These are phyloP conservation scores for Leuciscus waleckii DNA, from an alignment of 2,797 vertebrate genomes.

Conservation along the genomic window DNA sequence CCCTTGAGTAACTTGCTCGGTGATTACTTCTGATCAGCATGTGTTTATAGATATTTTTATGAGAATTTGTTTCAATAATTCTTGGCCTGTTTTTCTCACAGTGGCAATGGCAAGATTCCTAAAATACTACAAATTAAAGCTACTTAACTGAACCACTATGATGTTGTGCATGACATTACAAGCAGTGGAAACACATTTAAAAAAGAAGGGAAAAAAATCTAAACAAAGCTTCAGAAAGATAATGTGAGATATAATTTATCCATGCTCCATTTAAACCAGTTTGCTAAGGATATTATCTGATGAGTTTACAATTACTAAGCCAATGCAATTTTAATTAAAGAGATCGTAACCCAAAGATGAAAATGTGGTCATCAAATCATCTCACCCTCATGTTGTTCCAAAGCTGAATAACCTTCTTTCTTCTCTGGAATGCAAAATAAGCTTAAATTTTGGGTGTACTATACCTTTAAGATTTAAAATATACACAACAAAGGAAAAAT, in stretches of 20 bases:
- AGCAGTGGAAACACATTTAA: not conserved
- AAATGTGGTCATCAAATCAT: not conserved
- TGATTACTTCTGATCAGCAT: conserved; percentile 16
- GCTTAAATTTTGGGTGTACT: no score
- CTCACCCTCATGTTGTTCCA: not conserved
- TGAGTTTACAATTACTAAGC: conserved; percentile 30
- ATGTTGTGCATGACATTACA: not conserved
- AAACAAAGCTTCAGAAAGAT: not conserved
- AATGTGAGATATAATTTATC: conserved; percentile 16
- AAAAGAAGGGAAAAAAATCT: not conserved
- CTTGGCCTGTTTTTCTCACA: not conserved
- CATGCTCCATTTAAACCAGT: conserved; percentile 11
- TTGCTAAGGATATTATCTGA: not conserved
- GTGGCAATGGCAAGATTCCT: not conserved
- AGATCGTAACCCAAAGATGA: not conserved
- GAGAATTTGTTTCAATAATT: not conserved
- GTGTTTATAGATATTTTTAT: conserved; percentile 19
- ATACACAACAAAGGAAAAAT: conserved; percentile 9
- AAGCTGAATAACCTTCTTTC: not conserved
- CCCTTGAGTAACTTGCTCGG: not conserved
- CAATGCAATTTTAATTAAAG: conserved; percentile 11
- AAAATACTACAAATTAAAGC: not conserved
- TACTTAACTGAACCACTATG: not conserved
- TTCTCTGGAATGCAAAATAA: not conserved
- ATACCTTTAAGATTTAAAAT: not conserved